Percentiles rank a stretch among this genome's conserved stretches.
These are phyloP conservation scores for Hippocampus abdominalis DNA, from an alignment of 2,113 vertebrate genomes.

Conservation along the genomic window DNA sequence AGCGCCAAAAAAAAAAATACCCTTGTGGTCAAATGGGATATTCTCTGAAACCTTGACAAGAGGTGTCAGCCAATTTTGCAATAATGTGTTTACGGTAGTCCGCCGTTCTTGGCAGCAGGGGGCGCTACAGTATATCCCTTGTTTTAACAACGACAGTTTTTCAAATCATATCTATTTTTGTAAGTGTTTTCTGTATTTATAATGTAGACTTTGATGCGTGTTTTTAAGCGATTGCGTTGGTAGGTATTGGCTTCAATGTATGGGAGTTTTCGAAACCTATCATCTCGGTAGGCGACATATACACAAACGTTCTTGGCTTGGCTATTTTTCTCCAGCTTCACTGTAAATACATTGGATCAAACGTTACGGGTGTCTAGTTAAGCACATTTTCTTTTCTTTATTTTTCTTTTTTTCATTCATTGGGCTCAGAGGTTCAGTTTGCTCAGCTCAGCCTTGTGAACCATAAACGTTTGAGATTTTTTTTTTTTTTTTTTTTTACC, in stretches of 20 bases:
- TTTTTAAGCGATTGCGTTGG: constrained; percentile 30
- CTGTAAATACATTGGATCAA: neutral
- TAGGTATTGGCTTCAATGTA: neutral
- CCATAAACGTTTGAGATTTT: neutral
- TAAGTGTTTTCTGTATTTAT: constrained; percentile 9
- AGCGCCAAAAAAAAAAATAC: neutral
- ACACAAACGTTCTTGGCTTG: neutral
- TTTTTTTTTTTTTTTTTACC: neutral
- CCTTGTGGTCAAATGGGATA: neutral
- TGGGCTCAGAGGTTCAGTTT: neutral
- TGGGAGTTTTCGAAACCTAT: neutral
- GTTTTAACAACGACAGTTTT: neutral
- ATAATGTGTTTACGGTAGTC: neutral
- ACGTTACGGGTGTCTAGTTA: neutral
- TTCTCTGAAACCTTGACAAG: neutral
- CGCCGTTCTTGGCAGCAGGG: constrained; percentile 36
- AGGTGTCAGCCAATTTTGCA: neutral
- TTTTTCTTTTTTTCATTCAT: neutral
- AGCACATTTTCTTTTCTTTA: constrained; percentile 1
- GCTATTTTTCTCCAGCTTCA: neutral
- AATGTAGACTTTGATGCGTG: neutral
- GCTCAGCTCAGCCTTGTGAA: neutral
- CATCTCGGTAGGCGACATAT: too few species aligned
- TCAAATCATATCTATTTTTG: constrained; percentile 24
- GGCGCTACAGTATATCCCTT: constrained; percentile 19